These are phyloP conservation scores for Junonia oenone DNA, from an alignment of 2,888 invertebrate species.

Conservation along the genomic window DNA sequence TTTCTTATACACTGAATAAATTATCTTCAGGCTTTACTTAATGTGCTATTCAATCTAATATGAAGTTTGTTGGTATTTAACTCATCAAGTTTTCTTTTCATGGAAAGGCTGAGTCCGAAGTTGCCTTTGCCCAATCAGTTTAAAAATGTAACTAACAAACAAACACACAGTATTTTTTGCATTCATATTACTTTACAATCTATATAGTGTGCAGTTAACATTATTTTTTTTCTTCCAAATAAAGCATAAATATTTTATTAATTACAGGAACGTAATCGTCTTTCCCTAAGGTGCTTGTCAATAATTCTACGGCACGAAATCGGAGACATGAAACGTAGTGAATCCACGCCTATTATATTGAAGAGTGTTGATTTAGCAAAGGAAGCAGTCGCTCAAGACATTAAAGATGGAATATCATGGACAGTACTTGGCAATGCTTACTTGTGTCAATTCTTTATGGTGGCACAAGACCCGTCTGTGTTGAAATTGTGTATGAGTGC, in stretches of 20 bases:
- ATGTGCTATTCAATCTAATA: too few relatives aligned
- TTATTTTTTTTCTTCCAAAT: too few relatives aligned
- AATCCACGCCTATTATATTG: constrained; percentile 81
- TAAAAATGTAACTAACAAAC: too few relatives aligned
- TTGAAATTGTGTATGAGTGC: constrained; percentile 88
- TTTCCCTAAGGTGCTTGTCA: constrained; percentile 88
- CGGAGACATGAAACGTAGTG: constrained; percentile 54
- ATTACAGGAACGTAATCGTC: constrained; percentile 84
- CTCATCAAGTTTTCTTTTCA: too few relatives aligned
- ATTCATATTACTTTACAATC: too few relatives aligned
- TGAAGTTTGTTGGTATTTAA: too few relatives aligned
- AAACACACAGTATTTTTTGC: too few relatives aligned
- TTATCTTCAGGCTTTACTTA: too few relatives aligned
- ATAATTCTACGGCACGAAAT: constrained; percentile 87
- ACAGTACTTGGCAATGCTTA: constrained; percentile 91
- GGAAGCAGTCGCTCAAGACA: constrained; percentile 88
- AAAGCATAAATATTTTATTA: constrained; percentile 3
- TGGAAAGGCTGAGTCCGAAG: too few relatives aligned
- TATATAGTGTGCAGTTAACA: too few relatives aligned
- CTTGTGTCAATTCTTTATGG: constrained; percentile 87
- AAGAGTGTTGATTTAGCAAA: constrained; percentile 88
- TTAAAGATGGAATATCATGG: constrained; percentile 90
- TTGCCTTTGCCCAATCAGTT: too few relatives aligned
- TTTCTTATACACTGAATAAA: too few relatives aligned
- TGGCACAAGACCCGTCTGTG: constrained; percentile 84